Percentiles rank a stretch among this genome's conserved stretches.
These are phyloP conservation scores for Machaerirhynchus nigripectus DNA, from an alignment of 2,113 vertebrate species.

Conservation along the genomic window DNA sequence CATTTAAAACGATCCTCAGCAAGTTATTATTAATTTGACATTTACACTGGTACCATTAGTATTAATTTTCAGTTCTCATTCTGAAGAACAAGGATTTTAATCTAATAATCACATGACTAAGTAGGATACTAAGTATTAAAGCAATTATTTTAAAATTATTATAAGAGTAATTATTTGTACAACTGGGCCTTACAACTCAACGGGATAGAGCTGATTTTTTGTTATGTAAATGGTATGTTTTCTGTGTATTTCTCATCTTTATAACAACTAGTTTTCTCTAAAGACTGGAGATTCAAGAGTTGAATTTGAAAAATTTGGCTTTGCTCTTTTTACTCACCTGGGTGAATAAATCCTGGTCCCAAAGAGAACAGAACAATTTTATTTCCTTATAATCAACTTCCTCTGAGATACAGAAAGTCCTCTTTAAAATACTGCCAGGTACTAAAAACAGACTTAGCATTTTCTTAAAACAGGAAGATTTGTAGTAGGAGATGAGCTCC, in stretches of 20 bases:
- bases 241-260: background rate
- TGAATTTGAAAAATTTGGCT: background rate
- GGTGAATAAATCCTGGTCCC: background rate
- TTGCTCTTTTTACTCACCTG: background rate
- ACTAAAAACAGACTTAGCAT: slow-evolving; percentile 2
- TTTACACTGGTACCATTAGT: background rate
- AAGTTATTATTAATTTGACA: background rate
- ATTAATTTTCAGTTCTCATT: background rate
- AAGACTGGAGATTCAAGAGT: background rate
- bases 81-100: background rate
- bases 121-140: background rate
- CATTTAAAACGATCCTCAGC: background rate
- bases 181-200: background rate
- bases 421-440: slow-evolving; percentile 16
- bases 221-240: background rate
- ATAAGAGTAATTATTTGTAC: background rate
- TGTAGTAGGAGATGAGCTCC: slow-evolving; percentile 48
- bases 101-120: background rate
- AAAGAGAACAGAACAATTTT: background rate
- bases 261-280: background rate
- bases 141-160: background rate
- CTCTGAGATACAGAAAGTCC: background rate
- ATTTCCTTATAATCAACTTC: slow-evolving; percentile 18
- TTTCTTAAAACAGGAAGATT: slow-evolving; percentile 40
- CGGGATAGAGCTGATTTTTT: background rate